phyloP scores from a whole-genome alignment of 2,888 invertebrate genomes.

The Eustalomyia histrio region DNA sequence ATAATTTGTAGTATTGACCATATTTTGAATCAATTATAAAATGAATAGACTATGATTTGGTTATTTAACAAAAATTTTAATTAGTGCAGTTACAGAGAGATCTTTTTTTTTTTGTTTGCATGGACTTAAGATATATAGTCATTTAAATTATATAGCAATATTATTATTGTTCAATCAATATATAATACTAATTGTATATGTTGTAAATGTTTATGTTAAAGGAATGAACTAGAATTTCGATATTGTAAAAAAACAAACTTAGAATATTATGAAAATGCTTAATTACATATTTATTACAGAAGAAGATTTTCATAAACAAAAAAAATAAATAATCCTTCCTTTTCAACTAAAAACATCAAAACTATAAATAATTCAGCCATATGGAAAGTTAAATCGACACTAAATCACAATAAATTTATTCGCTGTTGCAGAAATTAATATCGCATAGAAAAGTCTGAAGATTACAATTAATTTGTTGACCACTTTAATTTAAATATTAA shows the following conservation, averaged over 20 bases:
- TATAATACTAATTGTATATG: slow-evolving; percentile 31
- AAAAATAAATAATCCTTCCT: neutral
- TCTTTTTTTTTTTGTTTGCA: too few species aligned
- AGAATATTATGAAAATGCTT: neutral
- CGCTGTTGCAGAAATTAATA: too few species aligned
- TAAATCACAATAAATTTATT: too few species aligned
- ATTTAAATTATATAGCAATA: neutral
- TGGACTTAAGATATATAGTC: neutral
- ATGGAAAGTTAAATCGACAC: neutral
- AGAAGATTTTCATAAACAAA: neutral
- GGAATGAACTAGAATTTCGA: slow-evolving; percentile 38
- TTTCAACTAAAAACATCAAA: slow-evolving; percentile 23
- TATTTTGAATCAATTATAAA: too few species aligned
- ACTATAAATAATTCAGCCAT: neutral
- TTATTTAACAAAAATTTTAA: too few species aligned
- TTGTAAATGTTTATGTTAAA: slow-evolving; percentile 39
- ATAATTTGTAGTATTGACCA: too few species aligned
- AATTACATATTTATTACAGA: neutral
- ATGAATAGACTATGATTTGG: too few species aligned
- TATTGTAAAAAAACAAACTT: slow-evolving; percentile 24
- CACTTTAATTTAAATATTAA: too few species aligned
- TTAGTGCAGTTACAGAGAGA: too few species aligned
- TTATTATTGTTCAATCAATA: neutral
- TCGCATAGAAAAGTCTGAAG: too few species aligned
- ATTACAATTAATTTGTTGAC: too few species aligned